Percentiles rank a stretch among this genome's conserved stretches.
Conservation (phyloP, 2,888 invertebrate species). For the Synergus laeviventris region DNA sequence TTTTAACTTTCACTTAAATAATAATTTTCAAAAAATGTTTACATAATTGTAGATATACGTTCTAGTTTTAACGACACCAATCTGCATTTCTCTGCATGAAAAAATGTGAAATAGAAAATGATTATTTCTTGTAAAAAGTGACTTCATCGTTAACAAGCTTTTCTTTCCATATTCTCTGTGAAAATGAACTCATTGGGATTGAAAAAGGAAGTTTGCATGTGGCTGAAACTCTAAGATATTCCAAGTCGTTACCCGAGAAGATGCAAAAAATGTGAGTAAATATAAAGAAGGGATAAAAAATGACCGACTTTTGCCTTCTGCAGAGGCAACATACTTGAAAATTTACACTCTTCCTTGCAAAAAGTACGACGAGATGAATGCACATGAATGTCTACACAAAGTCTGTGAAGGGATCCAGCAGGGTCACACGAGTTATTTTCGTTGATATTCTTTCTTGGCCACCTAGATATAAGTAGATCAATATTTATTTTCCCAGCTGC, state of each 20-base stretch:
- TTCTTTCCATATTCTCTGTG: slow-evolving; percentile 1
- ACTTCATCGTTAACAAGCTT: not conserved
- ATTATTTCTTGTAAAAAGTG: not conserved
- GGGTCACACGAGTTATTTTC: no score
- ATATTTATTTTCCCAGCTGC: no score
- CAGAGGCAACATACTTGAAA: not conserved
- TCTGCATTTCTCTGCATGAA: not conserved
- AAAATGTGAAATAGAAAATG: not conserved
- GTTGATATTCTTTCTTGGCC: no score
- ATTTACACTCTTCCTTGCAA: slow-evolving; percentile 1
- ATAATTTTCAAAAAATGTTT: no score
- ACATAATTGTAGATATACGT: no score
- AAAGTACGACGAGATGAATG: not conserved
- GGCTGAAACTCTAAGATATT: not conserved
- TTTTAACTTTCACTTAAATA: no score
- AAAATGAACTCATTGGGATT: not conserved
- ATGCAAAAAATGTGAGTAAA: not conserved
- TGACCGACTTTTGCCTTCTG: slow-evolving; percentile 1
- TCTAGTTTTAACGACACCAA: not conserved
- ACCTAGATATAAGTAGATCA: no score
- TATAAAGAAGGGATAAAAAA: not conserved
- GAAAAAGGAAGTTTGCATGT: not conserved
- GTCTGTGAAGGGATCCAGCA: not conserved
- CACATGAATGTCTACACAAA: not conserved
- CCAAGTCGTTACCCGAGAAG: not conserved